Base-by-base conservation (phyloP, 1,140 invertebrate species). In the Drosophila navojoa region DNA sequence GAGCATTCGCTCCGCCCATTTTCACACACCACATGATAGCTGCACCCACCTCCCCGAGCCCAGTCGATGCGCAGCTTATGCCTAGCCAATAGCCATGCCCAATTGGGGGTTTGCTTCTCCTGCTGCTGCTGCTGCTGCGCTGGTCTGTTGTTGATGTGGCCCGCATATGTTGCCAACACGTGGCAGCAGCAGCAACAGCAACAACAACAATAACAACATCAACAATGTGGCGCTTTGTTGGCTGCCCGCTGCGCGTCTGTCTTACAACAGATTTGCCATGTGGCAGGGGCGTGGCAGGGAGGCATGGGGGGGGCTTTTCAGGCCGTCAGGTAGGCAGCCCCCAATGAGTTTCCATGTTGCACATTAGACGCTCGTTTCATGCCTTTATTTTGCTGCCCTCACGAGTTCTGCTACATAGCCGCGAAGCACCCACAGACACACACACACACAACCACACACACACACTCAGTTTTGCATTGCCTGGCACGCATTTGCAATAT, bases 101-200 rank as follows among this genome's bases (percentile, higher is more conserved):
- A 59, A 71, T 70, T 87, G 71, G 55, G 81, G 62, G 40, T 49
- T 19, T 50, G 55, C 42, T 64, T 54, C 47, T 59, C 45, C 22
- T 47, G 52, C 38, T 76, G 71, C 55, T 52, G 13, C 59, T 52
- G 47, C 13, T 58, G 40, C 27, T 45, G 40, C 40, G 4, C 16
- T 72, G 15, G 60, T 25, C 69, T 61, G 71, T 54, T 61, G 63
- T 72, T 68, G 70, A 71, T 67, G 62, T 59, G 54, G 47, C 71
- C 57, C 50, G 68, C 76, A 70, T 73, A 40, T 77, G 78, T 60
- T 76, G 82, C 71, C 81, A 87, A 87, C 81, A 86, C 81, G 81
- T 86, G 81, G 81, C 82, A 75, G 78, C 63, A 68, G n/a, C 69
- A 53, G 15, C 54, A 63, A 16, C 52, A 66, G 3, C 19, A 22